These are phyloP conservation scores for Scaptomyza parva DNA, from an alignment of 2,888 invertebrate species.

Conservation along the genomic window DNA sequence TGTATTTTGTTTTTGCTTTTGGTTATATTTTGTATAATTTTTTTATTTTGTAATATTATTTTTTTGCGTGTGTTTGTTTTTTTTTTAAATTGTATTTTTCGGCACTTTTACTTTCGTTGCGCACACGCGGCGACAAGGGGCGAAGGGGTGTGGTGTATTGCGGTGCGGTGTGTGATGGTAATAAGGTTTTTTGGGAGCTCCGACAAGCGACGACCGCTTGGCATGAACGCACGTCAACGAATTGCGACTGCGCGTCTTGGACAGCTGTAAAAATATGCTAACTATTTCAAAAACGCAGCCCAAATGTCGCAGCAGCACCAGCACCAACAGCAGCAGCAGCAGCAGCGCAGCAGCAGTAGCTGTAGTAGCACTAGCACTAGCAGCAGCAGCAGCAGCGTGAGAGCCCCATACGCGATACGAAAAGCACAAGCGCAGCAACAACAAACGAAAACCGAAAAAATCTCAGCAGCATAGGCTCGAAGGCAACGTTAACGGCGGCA, in stretches of 20 bases:
- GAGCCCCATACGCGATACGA: conserved; percentile 22
- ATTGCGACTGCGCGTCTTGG: conserved; percentile 83
- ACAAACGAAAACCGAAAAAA: conserved; percentile 33
- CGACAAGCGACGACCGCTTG: conserved; percentile 78
- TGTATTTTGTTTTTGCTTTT: neutral
- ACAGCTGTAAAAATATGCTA: conserved; percentile 82
- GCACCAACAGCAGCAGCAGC: conserved; percentile 7
- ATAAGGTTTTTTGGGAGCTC: conserved; percentile 53
- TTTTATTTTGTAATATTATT: neutral
- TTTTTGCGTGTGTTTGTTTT: conserved; percentile 20
- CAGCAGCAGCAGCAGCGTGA: conserved; percentile 38
- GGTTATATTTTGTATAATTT: no score
- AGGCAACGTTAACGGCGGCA: conserved; percentile 5
- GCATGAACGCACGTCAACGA: conserved; percentile 81
- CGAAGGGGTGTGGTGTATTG: conserved; percentile 10
- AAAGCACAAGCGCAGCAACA: conserved; percentile 21
- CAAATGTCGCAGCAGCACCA: conserved; percentile 38
- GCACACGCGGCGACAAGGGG: conserved; percentile 34
- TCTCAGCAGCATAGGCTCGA: conserved; percentile 40
- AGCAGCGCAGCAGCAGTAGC: conserved; percentile 16
- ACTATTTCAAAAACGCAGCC: conserved; percentile 80
- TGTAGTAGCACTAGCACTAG: conserved; percentile 11
- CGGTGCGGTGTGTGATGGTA: conserved; percentile 1
- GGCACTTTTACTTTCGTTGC: conserved; percentile 70
- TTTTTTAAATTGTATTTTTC: conserved; percentile 36